Evolutionary conservation across 2,888 invertebrate genomes (phyloP).

Genomic region (Teinopalpus imperialis): DNA sequence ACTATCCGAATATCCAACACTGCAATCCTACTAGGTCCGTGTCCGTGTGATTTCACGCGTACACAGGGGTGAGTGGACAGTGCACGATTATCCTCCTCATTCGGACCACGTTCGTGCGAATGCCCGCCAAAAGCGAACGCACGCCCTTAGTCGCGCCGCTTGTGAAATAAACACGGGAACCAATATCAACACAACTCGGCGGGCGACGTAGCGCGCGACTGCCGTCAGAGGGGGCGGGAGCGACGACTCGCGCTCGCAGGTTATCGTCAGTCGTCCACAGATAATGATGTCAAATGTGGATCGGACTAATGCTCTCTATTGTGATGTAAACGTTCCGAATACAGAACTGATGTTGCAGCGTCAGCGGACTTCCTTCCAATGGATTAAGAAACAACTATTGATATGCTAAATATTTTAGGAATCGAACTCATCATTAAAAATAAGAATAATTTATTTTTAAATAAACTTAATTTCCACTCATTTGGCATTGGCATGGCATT

Average conservation of each 20-base stretch:
- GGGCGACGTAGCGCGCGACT: constrained; percentile 69
- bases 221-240: constrained; percentile 63
- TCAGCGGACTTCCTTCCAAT: constrained; percentile 34
- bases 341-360: constrained; percentile 47
- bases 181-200: constrained; percentile 54
- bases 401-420: constrained; percentile 6
- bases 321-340: constrained; percentile 72
- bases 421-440: too few species aligned
- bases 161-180: constrained; percentile 28
- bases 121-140: constrained; percentile 75
- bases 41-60: constrained; percentile 55
- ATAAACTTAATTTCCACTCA: too few species aligned
- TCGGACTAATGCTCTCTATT: constrained; percentile 78
- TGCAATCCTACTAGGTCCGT: constrained; percentile 81
- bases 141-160: constrained; percentile 46
- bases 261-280: constrained; percentile 77
- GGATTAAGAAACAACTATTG: constrained; percentile 1
- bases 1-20: constrained; percentile 74
- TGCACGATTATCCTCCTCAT: constrained; percentile 55
- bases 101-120: constrained; percentile 67
- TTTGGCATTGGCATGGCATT: too few species aligned
- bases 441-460: too few species aligned
- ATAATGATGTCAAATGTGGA: constrained; percentile 82
- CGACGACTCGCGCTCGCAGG: constrained; percentile 68
- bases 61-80: constrained; percentile 8